Base-by-base conservation (phyloP, 2,888 invertebrate genomes). In the Diarsia mendica region DNA sequence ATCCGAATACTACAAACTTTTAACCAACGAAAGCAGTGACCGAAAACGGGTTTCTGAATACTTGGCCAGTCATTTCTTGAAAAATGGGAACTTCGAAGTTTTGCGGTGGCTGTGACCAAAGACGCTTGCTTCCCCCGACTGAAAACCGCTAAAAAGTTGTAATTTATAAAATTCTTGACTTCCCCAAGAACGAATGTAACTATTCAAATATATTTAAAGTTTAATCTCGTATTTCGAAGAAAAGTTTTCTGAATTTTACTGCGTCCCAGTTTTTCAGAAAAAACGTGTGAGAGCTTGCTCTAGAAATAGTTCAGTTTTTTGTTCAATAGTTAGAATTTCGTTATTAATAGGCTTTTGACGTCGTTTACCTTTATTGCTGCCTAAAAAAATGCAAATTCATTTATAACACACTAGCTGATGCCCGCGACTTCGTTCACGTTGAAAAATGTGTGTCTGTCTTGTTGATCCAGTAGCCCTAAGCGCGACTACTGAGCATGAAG, bases 161-260 rank as follows among this genome's bases (percentile, higher is more conserved):
- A 63, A 84, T 73, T 79, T 80, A 69, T 66, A 80, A 80, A 73
- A 69, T 58, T 80, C 68, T 55, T 63, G 72, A 67, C 44, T 67
- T 68, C 49, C 18, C 44, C 18, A 15, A 49, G 28, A 69, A 73
- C 51, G 44, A 84, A 74, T 75, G 67, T 84, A 69, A 70, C 80
- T 69, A 74, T 81, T 23, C 44, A 72, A 81, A 68, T 71, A 71
- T 84, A 81, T 82, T 75, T 61, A 70, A 84, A 82, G 65, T 75
- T 75, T 58, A 68, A 71, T 65, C 51, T 80, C 60, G 48, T 58
- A 71, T 82, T 68, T 61, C 20, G 33, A 53, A 49, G 15, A 15
- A 11, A 66, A 72, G 58, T 68, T 84, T 80, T 64, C 39, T 65
- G 60, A 69, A 75, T 61, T 75, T 81, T 48, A 44, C 18, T 76